phyloP scores from a whole-genome alignment of 2,888 invertebrate genomes.

The Merodon equestris region DNA sequence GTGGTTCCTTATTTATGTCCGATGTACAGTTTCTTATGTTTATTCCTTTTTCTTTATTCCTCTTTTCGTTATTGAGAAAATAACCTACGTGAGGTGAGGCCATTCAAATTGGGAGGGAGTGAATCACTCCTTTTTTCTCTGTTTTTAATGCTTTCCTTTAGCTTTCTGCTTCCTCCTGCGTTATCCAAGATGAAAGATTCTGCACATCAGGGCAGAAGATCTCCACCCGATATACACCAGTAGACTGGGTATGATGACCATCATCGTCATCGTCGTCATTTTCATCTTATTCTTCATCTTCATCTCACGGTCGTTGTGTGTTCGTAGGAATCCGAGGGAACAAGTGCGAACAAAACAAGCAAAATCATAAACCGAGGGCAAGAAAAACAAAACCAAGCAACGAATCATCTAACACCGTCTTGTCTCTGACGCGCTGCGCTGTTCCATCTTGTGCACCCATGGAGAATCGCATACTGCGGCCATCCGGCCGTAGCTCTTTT shows the following conservation, averaged over 20 bases:
- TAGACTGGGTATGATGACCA: constrained; percentile 62
- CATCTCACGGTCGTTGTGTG: constrained; percentile 50
- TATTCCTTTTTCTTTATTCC: constrained; percentile 21
- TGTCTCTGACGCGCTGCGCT: too few species aligned
- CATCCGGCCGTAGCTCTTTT: constrained; percentile 13
- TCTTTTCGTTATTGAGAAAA: constrained; percentile 50
- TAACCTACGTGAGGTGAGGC: constrained; percentile 67
- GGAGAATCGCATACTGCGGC: constrained; percentile 47
- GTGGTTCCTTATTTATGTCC: constrained; percentile 56
- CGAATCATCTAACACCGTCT: constrained; percentile 55
- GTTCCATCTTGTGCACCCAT: constrained; percentile 54
- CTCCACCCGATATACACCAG: constrained; percentile 52
- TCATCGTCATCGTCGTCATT: constrained; percentile 67
- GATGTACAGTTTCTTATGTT: constrained; percentile 63
- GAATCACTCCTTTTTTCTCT: background rate
- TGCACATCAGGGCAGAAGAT: constrained; percentile 56
- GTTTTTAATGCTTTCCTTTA: too few species aligned
- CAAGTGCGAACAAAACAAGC: background rate
- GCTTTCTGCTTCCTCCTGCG: constrained; percentile 41
- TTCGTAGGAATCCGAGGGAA: constrained; percentile 49
- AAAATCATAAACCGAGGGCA: background rate
- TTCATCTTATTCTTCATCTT: constrained; percentile 61
- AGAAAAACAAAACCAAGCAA: constrained; percentile 18
- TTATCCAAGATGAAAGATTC: constrained; percentile 65
- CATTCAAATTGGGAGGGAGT: constrained; percentile 68